These are phyloP conservation scores for Dendropsophus ebraccatus DNA, from an alignment of 2,113 vertebrate genomes.

Conservation along the genomic window DNA sequence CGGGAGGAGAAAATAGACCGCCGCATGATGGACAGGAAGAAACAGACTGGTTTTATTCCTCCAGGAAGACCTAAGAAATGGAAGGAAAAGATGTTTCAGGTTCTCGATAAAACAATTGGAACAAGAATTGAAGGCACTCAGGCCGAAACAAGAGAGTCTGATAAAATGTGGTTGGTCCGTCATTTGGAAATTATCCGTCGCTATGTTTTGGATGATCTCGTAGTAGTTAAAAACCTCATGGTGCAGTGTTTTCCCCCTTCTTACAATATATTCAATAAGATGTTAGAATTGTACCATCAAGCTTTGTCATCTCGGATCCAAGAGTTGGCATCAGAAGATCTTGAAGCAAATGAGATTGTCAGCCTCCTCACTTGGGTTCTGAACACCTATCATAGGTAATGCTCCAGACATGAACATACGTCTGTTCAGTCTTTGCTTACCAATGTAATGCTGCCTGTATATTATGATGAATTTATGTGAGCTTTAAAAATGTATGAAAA, in stretches of 20 bases:
- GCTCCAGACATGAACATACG: not conserved
- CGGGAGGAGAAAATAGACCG: slow-evolving; percentile 94
- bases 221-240: slow-evolving; percentile 89
- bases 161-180: slow-evolving; percentile 98
- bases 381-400: slow-evolving; percentile 92
- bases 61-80: slow-evolving; percentile 92
- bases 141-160: slow-evolving; percentile 87
- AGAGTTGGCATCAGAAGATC: slow-evolving; percentile 88
- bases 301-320: slow-evolving; percentile 85
- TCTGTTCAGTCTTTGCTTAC: not conserved
- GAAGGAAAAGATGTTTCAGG: slow-evolving; percentile 91
- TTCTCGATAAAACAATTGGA: slow-evolving; percentile 88
- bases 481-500: not conserved
- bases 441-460: not conserved
- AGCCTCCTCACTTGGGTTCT: slow-evolving; percentile 94
- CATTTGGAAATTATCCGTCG: slow-evolving; percentile 93
- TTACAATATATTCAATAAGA: slow-evolving; percentile 87
- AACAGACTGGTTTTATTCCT: slow-evolving; percentile 92
- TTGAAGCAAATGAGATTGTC: slow-evolving; percentile 96
- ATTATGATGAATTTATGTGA: not conserved
- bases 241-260: slow-evolving; percentile 92
- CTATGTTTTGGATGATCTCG: slow-evolving; percentile 90
- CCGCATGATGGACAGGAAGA: slow-evolving; percentile 90
- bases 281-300: slow-evolving; percentile 87
- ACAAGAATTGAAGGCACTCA: slow-evolving; percentile 92